Conservation (phyloP, 2,797 vertebrate species). For the Enteromius mattozi region DNA sequence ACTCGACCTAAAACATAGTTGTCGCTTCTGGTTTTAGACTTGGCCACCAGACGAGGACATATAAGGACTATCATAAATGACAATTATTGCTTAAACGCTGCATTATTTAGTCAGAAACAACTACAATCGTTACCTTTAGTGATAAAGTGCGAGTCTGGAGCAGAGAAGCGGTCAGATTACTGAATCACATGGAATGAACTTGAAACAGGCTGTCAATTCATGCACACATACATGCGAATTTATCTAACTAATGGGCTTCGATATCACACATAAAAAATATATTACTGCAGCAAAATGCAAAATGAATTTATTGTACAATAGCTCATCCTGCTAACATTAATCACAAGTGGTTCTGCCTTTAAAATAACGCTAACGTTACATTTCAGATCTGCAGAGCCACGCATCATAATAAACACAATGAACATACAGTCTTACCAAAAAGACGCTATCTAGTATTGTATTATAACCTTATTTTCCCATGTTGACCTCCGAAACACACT, state of each 20-base stretch:
- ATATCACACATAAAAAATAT: background rate
- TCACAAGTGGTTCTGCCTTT: background rate
- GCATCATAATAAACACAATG: background rate
- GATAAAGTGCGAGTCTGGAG: background rate
- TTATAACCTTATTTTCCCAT: conserved; percentile 11
- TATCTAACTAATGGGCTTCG: background rate
- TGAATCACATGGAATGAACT: background rate
- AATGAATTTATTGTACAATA: too few relatives aligned
- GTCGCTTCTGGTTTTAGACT: background rate
- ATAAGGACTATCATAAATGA: background rate
- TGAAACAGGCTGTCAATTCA: background rate
- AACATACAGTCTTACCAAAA: conserved; percentile 37
- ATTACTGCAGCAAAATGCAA: background rate
- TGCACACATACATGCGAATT: background rate
- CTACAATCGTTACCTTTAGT: background rate
- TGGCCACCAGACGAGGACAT: background rate
- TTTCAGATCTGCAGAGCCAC: background rate
- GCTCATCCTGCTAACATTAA: conserved; percentile 1
- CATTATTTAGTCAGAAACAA: background rate
- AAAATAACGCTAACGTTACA: background rate
- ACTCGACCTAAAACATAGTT: background rate
- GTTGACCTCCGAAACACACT: background rate
- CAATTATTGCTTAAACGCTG: background rate
- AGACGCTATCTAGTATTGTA: background rate
- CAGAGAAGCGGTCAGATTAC: background rate